Conservation (phyloP, 2,113 vertebrate genomes). For the Datnioides undecimradiatus region DNA sequence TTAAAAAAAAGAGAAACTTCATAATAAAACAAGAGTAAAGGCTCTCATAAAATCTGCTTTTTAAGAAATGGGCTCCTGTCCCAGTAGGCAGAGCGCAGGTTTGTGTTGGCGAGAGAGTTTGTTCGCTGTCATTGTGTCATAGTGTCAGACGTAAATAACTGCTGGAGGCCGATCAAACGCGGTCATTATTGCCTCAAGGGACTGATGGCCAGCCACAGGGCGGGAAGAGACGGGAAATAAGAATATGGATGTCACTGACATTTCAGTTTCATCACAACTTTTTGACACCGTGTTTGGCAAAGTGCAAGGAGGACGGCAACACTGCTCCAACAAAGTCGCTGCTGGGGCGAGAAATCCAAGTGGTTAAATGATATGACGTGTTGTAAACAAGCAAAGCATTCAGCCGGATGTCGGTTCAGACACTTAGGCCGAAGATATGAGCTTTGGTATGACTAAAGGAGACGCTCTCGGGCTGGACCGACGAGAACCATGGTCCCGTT, state of each 20-base stretch:
- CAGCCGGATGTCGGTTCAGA: too few relatives aligned
- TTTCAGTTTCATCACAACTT: conserved; percentile 1
- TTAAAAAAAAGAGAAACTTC: conserved; percentile 31
- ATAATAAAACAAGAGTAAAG: conserved; percentile 44
- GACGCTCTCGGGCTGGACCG: too few relatives aligned
- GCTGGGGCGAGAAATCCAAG: background rate
- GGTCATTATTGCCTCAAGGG: background rate
- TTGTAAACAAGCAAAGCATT: too few relatives aligned
- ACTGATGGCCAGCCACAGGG: background rate
- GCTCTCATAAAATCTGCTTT: conserved; percentile 61
- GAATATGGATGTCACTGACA: background rate
- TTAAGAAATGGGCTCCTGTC: conserved; percentile 55
- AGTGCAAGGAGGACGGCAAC: background rate
- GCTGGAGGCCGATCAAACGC: conserved; percentile 11
- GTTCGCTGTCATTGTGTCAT: conserved; percentile 52
- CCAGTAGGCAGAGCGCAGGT: conserved; percentile 46
- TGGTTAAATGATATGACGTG: too few relatives aligned
- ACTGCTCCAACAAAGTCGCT: background rate
- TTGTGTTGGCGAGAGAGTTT: conserved; percentile 59
- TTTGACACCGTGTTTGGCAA: background rate
- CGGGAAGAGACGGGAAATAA: background rate
- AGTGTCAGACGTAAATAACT: conserved; percentile 41
- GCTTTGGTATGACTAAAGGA: too few relatives aligned
- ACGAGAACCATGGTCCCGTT: too few relatives aligned
- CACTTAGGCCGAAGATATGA: too few relatives aligned